Evolutionary conservation across 92 coral and sea anemone genomes (phyloP).

Genomic region (Zoanthus solanderi): DNA sequence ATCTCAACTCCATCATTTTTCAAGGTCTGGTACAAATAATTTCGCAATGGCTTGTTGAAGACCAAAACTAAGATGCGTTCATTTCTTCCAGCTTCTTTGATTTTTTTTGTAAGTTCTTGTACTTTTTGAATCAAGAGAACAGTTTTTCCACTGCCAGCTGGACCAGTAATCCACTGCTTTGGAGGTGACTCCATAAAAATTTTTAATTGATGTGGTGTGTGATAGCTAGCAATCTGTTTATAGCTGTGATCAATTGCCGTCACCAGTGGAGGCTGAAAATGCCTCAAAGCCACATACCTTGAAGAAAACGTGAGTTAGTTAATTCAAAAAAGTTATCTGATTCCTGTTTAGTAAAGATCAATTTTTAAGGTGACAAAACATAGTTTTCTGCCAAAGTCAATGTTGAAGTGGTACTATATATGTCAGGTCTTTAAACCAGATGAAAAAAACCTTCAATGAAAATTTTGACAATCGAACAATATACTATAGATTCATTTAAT

Average conservation of each 20-base stretch:
- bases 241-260: conserved; percentile 23
- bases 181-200: conserved; percentile 2
- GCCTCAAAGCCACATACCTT: conserved; percentile 50
- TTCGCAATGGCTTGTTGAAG: conserved; percentile 40
- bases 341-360: neutral
- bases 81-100: neutral
- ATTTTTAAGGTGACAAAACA: too few relatives aligned
- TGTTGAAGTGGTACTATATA: too few relatives aligned
- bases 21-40: neutral
- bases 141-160: conserved; percentile 77
- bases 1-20: neutral
- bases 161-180: conserved; percentile 70
- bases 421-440: too few relatives aligned
- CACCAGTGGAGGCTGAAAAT: conserved; percentile 32
- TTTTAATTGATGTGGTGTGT: conserved; percentile 43
- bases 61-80: conserved; percentile 61
- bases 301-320: neutral
- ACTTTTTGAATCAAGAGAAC: conserved; percentile 60
- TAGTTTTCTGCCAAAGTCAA: too few relatives aligned
- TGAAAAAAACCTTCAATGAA: too few relatives aligned
- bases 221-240: conserved; percentile 3
- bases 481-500: too few relatives aligned
- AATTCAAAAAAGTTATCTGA: neutral
- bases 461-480: too few relatives aligned
- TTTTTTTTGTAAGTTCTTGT: conserved; percentile 19